phyloP scores from a whole-genome alignment of 30 jellyfish, hydroid and myxozoan species.

The Pelagia noctiluca region DNA sequence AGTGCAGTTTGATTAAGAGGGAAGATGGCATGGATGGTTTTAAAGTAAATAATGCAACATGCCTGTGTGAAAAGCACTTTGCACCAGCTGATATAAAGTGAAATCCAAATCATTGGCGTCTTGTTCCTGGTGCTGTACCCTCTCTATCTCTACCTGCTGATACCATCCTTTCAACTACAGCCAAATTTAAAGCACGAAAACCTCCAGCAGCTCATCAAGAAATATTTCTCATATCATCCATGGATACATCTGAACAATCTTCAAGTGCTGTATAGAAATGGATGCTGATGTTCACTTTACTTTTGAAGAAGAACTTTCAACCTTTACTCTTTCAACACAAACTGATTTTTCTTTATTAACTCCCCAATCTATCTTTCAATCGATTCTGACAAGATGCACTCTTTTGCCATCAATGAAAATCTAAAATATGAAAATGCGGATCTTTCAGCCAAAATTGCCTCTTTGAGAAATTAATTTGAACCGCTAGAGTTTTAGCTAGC shows the following conservation, averaged over 20 bases:
- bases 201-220: constrained; percentile 10
- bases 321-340: too few species aligned
- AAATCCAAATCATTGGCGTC: not conserved
- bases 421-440: too few species aligned
- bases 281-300: too few species aligned
- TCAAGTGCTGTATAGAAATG: too few species aligned
- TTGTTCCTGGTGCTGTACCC: not conserved
- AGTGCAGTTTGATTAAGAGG: not conserved
- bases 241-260: constrained; percentile 6
- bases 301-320: too few species aligned
- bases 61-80: not conserved
- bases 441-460: too few species aligned
- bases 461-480: too few species aligned
- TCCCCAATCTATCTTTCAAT: too few species aligned
- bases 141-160: not conserved
- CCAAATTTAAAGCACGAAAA: not conserved
- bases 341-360: too few species aligned
- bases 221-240: constrained; percentile 5
- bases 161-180: constrained; percentile 1
- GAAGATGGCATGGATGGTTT: not conserved
- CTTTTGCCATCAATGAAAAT: too few species aligned
- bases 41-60: not conserved
- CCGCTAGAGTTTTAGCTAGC: too few species aligned
- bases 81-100: not conserved
- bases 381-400: too few species aligned